These are phyloP conservation scores for Cancer borealis DNA, from an alignment of 2,888 invertebrate species.

Conservation along the genomic window DNA sequence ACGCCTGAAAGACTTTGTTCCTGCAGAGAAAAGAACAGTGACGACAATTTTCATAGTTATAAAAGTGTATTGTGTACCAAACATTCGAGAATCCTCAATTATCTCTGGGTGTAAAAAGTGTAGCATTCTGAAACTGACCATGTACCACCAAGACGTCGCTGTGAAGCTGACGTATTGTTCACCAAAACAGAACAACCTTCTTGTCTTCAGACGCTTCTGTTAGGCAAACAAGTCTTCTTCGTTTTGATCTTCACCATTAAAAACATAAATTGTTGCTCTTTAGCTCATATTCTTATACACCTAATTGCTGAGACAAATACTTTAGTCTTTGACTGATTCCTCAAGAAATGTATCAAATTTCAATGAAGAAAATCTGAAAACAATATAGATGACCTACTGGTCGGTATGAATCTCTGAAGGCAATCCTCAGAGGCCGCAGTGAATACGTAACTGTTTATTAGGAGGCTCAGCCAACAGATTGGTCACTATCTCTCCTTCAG, in stretches of 20 bases:
- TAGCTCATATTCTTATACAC: background rate
- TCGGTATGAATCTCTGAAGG: background rate
- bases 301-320: background rate
- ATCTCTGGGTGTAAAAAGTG: background rate
- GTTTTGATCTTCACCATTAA: background rate
- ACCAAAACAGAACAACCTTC: background rate
- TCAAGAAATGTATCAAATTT: background rate
- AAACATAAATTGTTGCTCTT: background rate
- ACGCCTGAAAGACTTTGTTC: background rate
- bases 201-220: background rate
- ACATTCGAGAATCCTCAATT: background rate
- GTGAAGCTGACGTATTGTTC: background rate
- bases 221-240: background rate
- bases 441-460: background rate
- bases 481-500: background rate
- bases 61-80: background rate
- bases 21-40: background rate
- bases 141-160: background rate
- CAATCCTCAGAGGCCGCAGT: background rate
- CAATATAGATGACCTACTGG: background rate
- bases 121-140: background rate
- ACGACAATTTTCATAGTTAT: background rate
- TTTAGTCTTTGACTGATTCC: background rate
- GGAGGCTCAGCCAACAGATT: background rate
- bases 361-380: background rate